A percentile compares a stretch with the other conserved stretches of the same genome.
Conservation (phyloP, 1,140 invertebrate species). For the Caenorhabditis brenneri region DNA sequence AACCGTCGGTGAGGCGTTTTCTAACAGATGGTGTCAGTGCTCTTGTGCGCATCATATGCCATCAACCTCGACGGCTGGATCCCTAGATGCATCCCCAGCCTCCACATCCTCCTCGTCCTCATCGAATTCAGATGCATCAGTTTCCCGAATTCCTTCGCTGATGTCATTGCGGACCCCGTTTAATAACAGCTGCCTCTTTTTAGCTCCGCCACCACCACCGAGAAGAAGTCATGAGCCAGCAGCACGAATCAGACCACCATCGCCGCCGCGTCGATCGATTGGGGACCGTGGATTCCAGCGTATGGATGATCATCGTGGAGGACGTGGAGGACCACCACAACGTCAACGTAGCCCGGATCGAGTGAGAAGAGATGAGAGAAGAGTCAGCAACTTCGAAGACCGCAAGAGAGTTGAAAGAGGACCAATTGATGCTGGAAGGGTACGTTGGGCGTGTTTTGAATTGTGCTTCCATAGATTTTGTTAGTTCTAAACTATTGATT, state of each 20-base stretch:
- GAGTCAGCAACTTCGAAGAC: neutral
- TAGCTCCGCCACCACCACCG: neutral
- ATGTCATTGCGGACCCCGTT: conserved; percentile 39
- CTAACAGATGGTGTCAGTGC: conserved; percentile 38
- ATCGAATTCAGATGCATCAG: conserved; percentile 17
- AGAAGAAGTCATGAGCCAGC: neutral
- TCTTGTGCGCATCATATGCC: conserved; percentile 33
- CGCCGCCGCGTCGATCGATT: neutral
- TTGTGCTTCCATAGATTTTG: neutral
- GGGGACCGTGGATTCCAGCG: neutral
- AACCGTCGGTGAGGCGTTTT: conserved; percentile 24
- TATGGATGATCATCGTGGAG: neutral
- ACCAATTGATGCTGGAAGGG: neutral
- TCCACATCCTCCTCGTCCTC: neutral
- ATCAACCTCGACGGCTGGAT: conserved; percentile 1
- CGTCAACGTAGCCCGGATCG: neutral
- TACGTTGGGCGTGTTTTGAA: conserved; percentile 15
- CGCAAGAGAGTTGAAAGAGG: neutral
- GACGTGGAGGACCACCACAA: neutral
- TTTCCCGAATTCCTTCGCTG: conserved; percentile 22
- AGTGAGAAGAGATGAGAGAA: neutral
- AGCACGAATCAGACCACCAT: neutral
- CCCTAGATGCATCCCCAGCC: conserved; percentile 27
- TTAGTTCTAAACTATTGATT: neutral
- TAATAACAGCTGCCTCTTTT: conserved; percentile 35